Conservation (phyloP, 2,113 vertebrate species). For the Oxyruncus cristatus region DNA sequence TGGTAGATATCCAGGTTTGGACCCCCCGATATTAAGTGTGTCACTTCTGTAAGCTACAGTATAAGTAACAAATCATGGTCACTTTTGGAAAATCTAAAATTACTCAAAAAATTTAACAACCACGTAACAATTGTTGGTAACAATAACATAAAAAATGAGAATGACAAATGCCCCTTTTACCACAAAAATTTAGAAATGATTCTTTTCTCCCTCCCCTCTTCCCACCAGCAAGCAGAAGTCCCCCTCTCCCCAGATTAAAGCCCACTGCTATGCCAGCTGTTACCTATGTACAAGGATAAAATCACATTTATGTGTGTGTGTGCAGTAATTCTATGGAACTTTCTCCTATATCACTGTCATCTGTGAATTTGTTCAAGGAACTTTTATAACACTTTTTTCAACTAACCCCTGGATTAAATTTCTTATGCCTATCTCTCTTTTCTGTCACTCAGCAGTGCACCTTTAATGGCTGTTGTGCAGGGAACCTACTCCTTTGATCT, state of each 20-base stretch:
- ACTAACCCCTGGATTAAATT: background rate
- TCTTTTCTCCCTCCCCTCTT: background rate
- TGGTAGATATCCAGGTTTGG: conserved; percentile 78
- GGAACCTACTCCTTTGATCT: background rate
- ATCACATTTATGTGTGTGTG: background rate
- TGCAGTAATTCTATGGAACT: background rate
- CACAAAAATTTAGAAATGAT: background rate
- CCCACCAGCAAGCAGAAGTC: background rate
- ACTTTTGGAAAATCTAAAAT: conserved; percentile 60
- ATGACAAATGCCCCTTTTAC: background rate
- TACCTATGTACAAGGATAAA: background rate
- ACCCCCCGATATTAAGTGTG: conserved; percentile 78
- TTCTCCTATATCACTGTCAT: background rate
- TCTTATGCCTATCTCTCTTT: background rate
- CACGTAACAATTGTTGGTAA: conserved; percentile 33
- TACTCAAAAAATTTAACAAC: conserved; percentile 36
- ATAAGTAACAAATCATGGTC: conserved; percentile 75
- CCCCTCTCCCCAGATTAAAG: background rate
- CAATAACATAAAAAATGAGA: conserved; percentile 12
- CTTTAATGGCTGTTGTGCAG: background rate
- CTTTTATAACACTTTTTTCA: background rate
- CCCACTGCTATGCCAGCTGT: background rate
- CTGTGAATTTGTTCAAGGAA: background rate
- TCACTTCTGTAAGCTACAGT: conserved; percentile 79
- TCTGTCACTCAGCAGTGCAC: background rate